A percentile compares a stretch with the other conserved stretches of the same genome.
These are phyloP conservation scores for Distichodus sexfasciatus DNA, from an alignment of 2,797 vertebrate species.

Conservation along the genomic window DNA sequence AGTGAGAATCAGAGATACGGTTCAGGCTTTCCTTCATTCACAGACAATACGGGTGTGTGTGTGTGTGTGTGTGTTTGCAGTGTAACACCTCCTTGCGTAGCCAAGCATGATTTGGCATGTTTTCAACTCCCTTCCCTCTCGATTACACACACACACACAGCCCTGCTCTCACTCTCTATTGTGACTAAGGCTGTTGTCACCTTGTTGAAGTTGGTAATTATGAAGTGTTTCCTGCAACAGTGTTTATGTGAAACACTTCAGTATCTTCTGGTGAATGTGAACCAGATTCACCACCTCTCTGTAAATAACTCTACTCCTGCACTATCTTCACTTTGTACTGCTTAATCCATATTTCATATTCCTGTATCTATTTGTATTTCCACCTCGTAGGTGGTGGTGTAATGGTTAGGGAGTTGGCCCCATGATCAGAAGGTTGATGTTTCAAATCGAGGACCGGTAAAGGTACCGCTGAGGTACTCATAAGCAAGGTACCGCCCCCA, in stretches of 20 bases:
- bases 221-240: constrained; percentile 22
- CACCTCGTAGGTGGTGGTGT: too few relatives aligned
- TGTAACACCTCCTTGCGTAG: constrained; percentile 46
- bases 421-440: too few relatives aligned
- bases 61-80: constrained; percentile 20
- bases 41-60: constrained; percentile 26
- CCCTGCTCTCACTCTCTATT: constrained; percentile 41
- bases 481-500: too few relatives aligned
- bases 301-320: background rate
- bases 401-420: too few relatives aligned
- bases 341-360: constrained; percentile 1
- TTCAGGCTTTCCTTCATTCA: constrained; percentile 39
- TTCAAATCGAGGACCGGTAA: too few relatives aligned
- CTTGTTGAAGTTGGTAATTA: constrained; percentile 40
- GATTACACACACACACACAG: constrained; percentile 6
- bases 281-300: background rate
- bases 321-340: background rate
- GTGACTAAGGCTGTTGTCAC: constrained; percentile 48
- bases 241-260: constrained; percentile 47
- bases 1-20: constrained; percentile 13
- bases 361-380: background rate
- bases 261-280: constrained; percentile 21
- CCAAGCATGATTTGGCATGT: constrained; percentile 25
- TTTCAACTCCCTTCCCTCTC: constrained; percentile 18
- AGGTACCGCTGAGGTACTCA: too few relatives aligned